A percentile compares a stretch with the other conserved stretches of the same genome.
phyloP scores from a whole-genome alignment of 1,140 invertebrate genomes.

The Caenorhabditis tropicalis region DNA sequence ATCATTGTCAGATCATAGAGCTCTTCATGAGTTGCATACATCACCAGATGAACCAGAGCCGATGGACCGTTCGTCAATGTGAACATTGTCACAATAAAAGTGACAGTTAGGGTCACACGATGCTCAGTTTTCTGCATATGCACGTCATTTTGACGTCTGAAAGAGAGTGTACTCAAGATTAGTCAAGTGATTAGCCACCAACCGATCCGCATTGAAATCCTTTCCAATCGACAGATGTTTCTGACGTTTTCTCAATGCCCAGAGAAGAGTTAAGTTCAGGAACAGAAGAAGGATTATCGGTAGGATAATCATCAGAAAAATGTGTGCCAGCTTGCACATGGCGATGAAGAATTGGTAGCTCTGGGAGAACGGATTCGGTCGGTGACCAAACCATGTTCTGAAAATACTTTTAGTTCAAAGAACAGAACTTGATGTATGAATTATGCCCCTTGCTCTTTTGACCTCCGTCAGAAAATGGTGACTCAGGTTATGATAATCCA shows the following conservation, averaged over 20 bases:
- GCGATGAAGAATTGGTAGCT: slow-evolving; percentile 62
- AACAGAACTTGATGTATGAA: too few species aligned
- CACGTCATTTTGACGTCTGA: slow-evolving; percentile 30
- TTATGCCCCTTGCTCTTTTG: not conserved
- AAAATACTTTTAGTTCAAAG: too few species aligned
- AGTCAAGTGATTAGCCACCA: not conserved
- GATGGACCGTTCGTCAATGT: slow-evolving; percentile 70
- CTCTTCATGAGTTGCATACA: slow-evolving; percentile 42
- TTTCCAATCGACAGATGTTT: slow-evolving; percentile 56
- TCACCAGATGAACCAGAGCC: slow-evolving; percentile 66
- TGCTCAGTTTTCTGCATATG: slow-evolving; percentile 51
- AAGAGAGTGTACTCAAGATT: not conserved
- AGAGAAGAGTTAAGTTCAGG: slow-evolving; percentile 67
- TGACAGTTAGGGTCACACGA: slow-evolving; percentile 67
- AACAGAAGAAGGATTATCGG: slow-evolving; percentile 66
- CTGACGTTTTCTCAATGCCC: slow-evolving; percentile 62
- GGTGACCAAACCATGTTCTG: slow-evolving; percentile 64
- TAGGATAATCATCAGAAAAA: slow-evolving; percentile 66
- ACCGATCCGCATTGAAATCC: slow-evolving; percentile 40
- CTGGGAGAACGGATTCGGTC: slow-evolving; percentile 63
- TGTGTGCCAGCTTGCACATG: slow-evolving; percentile 59
- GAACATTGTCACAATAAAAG: slow-evolving; percentile 70
- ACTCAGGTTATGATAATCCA: too few species aligned
- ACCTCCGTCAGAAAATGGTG: too few species aligned
- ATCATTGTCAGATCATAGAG: slow-evolving; percentile 60